A percentile compares a stretch with the other conserved stretches of the same genome.
These are phyloP conservation scores for Drosophila burlai DNA, from an alignment of 1,140 invertebrate genomes.

Conservation along the genomic window DNA sequence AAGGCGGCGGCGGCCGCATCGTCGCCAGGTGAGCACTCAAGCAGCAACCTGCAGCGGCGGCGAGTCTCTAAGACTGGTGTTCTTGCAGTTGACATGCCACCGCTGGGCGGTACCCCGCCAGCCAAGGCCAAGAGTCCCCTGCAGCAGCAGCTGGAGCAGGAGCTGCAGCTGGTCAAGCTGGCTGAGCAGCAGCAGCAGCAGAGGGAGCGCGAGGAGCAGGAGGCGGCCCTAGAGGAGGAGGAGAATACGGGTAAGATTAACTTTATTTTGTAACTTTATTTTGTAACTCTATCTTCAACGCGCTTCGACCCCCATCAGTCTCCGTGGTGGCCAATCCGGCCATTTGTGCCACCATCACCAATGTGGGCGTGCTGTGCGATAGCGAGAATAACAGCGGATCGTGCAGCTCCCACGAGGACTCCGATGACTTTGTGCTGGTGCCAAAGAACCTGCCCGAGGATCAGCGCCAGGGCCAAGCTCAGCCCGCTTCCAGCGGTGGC, in stretches of 20 bases:
- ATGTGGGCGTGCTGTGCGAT: slow-evolving; percentile 81
- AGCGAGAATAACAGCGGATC: slow-evolving; percentile 86
- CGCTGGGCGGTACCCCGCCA: slow-evolving; percentile 72
- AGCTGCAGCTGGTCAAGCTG: slow-evolving; percentile 68
- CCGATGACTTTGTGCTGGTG: slow-evolving; percentile 95
- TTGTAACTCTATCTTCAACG: no score
- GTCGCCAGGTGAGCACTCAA: slow-evolving; percentile 66
- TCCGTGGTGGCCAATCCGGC: slow-evolving; percentile 82
- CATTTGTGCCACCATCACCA: slow-evolving; percentile 83
- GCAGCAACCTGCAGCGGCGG: slow-evolving; percentile 11
- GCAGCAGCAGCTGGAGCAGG: slow-evolving; percentile 78
- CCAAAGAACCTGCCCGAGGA: slow-evolving; percentile 89
- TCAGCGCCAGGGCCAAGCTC: slow-evolving; percentile 63
- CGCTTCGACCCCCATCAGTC: slow-evolving; percentile 46
- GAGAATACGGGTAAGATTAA: slow-evolving; percentile 69
- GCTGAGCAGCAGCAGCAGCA: slow-evolving; percentile 63
- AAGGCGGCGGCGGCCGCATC: slow-evolving; percentile 86
- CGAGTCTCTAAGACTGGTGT: slow-evolving; percentile 24
- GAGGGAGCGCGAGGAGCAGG: slow-evolving; percentile 67
- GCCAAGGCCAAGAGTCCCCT: slow-evolving; percentile 78
- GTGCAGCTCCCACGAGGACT: slow-evolving; percentile 89
- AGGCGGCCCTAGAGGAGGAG: slow-evolving; percentile 65
- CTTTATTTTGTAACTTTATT: no score
- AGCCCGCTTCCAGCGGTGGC: slow-evolving; percentile 16
- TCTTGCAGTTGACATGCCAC: slow-evolving; percentile 75